Base-by-base conservation (phyloP, 2,113 vertebrate genomes). In the Mus spicilegus region DNA sequence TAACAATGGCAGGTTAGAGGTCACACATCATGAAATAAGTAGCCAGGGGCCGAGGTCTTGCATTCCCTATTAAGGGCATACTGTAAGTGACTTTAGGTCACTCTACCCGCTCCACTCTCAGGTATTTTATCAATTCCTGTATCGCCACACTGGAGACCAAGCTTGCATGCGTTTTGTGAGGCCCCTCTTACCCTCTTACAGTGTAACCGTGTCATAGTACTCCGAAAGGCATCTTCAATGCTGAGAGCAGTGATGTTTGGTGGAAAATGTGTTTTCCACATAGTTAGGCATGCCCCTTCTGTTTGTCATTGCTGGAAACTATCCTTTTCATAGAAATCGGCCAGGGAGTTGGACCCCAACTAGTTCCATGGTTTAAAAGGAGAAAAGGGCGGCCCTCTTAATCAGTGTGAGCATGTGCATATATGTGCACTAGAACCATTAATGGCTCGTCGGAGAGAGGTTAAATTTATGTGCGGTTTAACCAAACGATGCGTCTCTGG, bases 381-480 rank as follows among this genome's bases (percentile, higher is more conserved):
- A 80, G 75, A 63, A 93, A 77, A 20, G 81, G 88, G 75, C 58
- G 4, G 13, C 39, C 30, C 46, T 51, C 89, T 89, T 84, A 30
- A 16, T 92, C 93, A 81, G 14, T 28, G 69, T 46, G 80, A 95
- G 70, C 80, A n/a, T 80, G 70, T 77, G 69, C 95, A 86, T 88
- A 8, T 93, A 81, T 61, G 65, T 96, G 80, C 90, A 20, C 91
- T 90, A 58, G 88, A 94, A 69, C 81, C 87, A 54, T 96, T 95
- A 88, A 95, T 94, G 81, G 91, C 90, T 91, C 95, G 96, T 96
- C 82, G 54, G 96, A 97, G 95, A 94, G 95, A 91, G 82, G 61
- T 96, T 91, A 96, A 97, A 96, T 96, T 97, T 97, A 97, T 97
- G 90, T 95, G 96, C 17, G 87, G 96, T 97, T 97, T 96, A 94